phyloP scores from a whole-genome alignment of 2,113 vertebrate species.

The Colius striatus region DNA sequence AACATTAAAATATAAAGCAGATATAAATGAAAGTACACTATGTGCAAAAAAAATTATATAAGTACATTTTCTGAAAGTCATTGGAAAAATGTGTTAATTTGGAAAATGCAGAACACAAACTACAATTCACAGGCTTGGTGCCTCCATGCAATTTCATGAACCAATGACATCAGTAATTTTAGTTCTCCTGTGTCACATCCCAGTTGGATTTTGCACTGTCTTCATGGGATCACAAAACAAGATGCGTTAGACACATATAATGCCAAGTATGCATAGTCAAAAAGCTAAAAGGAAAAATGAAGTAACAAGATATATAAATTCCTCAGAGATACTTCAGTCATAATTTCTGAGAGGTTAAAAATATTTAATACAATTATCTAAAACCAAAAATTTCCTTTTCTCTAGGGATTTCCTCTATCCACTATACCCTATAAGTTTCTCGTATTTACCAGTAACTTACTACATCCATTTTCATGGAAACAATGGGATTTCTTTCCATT shows the following conservation, averaged over 20 bases:
- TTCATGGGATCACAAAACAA: neutral
- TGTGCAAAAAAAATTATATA: neutral
- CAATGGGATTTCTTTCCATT: neutral
- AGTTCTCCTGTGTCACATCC: accelerated
- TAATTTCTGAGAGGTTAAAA: neutral
- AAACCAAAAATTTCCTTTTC: neutral
- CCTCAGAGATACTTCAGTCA: neutral
- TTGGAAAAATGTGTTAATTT: neutral
- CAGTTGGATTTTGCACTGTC: neutral
- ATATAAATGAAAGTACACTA: neutral
- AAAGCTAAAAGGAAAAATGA: neutral
- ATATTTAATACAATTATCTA: neutral
- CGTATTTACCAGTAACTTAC: neutral
- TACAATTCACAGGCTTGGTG: neutral
- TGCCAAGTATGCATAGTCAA: neutral
- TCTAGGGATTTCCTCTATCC: neutral
- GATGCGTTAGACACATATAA: neutral
- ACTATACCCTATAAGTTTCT: accelerated
- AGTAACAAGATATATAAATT: neutral
- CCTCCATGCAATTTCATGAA: neutral
- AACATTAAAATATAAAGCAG: neutral
- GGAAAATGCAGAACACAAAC: neutral
- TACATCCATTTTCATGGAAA: neutral
- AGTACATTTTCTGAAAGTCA: neutral
- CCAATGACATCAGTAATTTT: neutral